These are phyloP conservation scores for Oncopeltus fasciatus DNA, from an alignment of 1,140 invertebrate species.

Conservation along the genomic window DNA sequence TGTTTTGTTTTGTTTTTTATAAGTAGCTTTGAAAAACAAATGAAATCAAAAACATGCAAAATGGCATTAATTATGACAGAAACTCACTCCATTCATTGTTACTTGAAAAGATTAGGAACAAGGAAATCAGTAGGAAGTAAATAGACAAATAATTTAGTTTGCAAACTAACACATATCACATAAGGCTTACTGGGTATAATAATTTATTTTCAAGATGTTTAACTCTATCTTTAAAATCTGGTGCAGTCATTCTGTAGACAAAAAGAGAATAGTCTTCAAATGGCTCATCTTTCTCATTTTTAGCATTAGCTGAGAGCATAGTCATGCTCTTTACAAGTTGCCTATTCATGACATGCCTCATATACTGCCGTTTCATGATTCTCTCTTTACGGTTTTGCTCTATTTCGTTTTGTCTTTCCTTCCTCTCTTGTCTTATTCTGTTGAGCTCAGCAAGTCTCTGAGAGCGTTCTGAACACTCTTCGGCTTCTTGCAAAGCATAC, in stretches of 20 bases:
- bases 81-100: too few relatives aligned
- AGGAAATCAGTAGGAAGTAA: too few relatives aligned
- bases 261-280: slow-evolving; percentile 63
- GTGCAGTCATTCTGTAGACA: slow-evolving; percentile 54
- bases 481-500: not conserved
- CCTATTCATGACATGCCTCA: slow-evolving; percentile 50
- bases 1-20: too few relatives aligned
- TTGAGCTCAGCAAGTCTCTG: not conserved
- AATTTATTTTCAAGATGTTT: slow-evolving; percentile 62
- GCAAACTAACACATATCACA: too few relatives aligned
- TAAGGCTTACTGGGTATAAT: slow-evolving; percentile 56
- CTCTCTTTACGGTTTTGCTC: slow-evolving; percentile 48
- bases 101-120: too few relatives aligned
- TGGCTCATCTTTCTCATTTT: slow-evolving; percentile 35
- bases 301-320: slow-evolving; percentile 53
- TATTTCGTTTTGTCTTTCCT: slow-evolving; percentile 51
- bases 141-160: too few relatives aligned
- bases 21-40: too few relatives aligned
- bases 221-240: slow-evolving; percentile 58
- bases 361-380: slow-evolving; percentile 45
- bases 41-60: too few relatives aligned
- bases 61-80: too few relatives aligned
- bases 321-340: slow-evolving; percentile 64
- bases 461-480: not conserved
- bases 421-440: not conserved